phyloP scores from a whole-genome alignment of 2,888 invertebrate species.

The Drosophila rubida region DNA sequence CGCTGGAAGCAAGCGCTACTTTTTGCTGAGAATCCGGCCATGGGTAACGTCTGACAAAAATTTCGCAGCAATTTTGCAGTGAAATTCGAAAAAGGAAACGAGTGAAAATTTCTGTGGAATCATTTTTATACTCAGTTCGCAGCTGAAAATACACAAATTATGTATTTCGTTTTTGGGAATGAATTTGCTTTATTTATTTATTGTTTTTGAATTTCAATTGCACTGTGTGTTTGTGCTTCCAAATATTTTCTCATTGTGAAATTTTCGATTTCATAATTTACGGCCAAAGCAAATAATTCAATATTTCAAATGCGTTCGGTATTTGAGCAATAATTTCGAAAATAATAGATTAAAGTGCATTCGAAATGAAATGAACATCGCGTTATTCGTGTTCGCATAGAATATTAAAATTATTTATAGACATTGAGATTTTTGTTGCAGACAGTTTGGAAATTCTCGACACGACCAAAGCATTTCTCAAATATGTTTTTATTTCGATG shows the following conservation, averaged over 20 bases:
- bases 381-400: slow-evolving; percentile 37
- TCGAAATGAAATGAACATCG: slow-evolving; percentile 16
- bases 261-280: slow-evolving; percentile 43
- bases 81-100: slow-evolving; percentile 42
- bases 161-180: slow-evolving; percentile 4
- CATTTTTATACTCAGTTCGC: slow-evolving; percentile 7
- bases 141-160: slow-evolving; percentile 8
- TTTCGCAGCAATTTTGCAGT: slow-evolving; percentile 45
- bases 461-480: slow-evolving; percentile 29
- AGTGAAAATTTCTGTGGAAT: slow-evolving; percentile 46
- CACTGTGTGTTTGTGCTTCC: slow-evolving; percentile 13
- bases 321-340: slow-evolving; percentile 14
- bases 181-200: slow-evolving; percentile 19
- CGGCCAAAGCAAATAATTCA: slow-evolving; percentile 25
- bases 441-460: slow-evolving; percentile 65
- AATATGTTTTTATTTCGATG: slow-evolving; percentile 26
- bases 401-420: slow-evolving; percentile 54
- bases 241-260: slow-evolving; percentile 12
- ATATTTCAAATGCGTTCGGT: slow-evolving; percentile 19
- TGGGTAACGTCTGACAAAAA: slow-evolving; percentile 43
- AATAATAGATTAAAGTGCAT: slow-evolving; percentile 21
- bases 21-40: slow-evolving; percentile 55
- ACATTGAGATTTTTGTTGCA: slow-evolving; percentile 44
- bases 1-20: slow-evolving; percentile 48
- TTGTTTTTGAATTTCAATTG: slow-evolving; percentile 14